phyloP scores from a whole-genome alignment of 1,140 invertebrate species.

The Dysdera silvatica region DNA sequence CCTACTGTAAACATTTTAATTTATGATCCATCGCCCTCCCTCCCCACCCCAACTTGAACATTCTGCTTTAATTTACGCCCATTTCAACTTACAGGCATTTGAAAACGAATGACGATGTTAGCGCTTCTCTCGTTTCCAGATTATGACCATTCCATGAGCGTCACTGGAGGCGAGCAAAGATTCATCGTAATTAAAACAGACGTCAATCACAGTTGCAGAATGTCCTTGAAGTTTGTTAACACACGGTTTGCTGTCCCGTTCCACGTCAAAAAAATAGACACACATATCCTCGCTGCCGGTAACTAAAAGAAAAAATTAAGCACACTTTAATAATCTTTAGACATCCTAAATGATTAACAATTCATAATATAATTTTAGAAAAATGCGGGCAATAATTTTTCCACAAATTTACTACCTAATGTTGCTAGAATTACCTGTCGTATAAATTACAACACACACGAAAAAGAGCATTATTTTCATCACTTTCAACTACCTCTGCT shows the following conservation, averaged over 20 bases:
- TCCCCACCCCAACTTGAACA: no score
- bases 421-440: not conserved
- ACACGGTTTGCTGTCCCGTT: slow-evolving; percentile 55
- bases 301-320: slow-evolving; percentile 45
- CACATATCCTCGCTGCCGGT: slow-evolving; percentile 77
- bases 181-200: slow-evolving; percentile 84
- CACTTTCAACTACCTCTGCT: no score
- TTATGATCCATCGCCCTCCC: no score
- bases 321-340: slow-evolving; percentile 14
- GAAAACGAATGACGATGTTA: no score
- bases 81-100: no score
- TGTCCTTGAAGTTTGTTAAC: slow-evolving; percentile 79
- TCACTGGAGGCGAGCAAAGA: slow-evolving; percentile 76
- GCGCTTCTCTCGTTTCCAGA: slow-evolving; percentile 60
- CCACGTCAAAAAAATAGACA: slow-evolving; percentile 74
- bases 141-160: slow-evolving; percentile 70
- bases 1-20: no score
- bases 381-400: no score
- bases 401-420: not conserved
- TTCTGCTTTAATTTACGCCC: no score
- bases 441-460: no score
- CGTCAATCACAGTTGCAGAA: slow-evolving; percentile 67
- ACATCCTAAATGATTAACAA: no score
- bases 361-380: no score
- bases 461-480: no score